Evolutionary conservation across 2,113 vertebrate genomes (phyloP).

Genomic region (Paradisaea rubra): DNA sequence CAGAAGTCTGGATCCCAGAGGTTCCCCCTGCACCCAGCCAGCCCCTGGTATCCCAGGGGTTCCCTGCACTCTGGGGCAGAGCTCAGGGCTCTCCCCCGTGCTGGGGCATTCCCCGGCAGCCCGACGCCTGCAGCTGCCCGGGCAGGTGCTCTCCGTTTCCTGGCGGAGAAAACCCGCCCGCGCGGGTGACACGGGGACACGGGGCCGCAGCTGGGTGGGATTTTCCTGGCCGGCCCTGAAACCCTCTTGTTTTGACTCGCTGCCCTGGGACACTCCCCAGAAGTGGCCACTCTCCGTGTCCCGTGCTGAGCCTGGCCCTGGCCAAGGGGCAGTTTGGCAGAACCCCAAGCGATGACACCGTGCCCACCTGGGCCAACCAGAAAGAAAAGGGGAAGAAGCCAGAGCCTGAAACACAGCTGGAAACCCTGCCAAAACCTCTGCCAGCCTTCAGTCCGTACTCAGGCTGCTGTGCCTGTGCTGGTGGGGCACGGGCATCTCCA

Average conservation of each 20-base stretch:
- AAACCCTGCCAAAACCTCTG: neutral
- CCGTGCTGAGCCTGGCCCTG: fast-evolving
- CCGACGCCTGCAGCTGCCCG: neutral
- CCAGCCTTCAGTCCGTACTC: fast-evolving
- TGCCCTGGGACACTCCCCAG: neutral
- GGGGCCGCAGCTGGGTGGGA: neutral
- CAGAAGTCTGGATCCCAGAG: neutral
- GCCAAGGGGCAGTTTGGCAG: fast-evolving
- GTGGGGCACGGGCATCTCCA: fast-evolving
- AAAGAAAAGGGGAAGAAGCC: neutral
- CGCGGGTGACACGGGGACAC: neutral
- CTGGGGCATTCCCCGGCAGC: neutral
- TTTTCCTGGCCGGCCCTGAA: neutral
- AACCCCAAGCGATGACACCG: fast-evolving
- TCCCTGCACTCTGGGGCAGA: neutral
- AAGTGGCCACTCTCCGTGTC: fast-evolving
- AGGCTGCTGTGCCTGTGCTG: neutral
- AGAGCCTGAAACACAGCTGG: neutral
- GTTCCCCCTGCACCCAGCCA: fast-evolving
- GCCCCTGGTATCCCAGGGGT: neutral
- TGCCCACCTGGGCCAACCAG: neutral
- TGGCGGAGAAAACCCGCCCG: neutral
- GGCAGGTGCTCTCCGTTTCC: neutral
- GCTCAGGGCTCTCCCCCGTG: neutral
- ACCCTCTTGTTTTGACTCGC: neutral